Evolutionary conservation across 2,113 vertebrate species (phyloP).

Genomic region (Plectropomus leopardus): DNA sequence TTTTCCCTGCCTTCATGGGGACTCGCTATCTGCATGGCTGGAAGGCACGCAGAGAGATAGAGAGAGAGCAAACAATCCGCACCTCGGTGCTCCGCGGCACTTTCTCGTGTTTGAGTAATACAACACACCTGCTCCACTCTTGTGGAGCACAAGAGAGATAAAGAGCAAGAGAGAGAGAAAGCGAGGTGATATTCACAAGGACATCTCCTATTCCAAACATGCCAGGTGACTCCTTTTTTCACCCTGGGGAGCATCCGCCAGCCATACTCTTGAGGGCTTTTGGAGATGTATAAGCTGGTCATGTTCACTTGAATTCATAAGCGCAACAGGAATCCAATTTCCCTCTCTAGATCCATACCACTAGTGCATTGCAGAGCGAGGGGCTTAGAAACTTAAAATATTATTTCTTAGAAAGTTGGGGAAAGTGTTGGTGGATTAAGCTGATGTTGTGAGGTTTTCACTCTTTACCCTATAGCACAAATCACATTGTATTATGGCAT

Average conservation of each 20-base stretch:
- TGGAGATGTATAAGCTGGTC: slow-evolving; percentile 67
- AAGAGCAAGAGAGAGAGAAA: slow-evolving; percentile 14
- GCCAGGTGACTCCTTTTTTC: slow-evolving; percentile 37
- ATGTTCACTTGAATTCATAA: slow-evolving; percentile 71
- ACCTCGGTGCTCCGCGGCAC: slow-evolving; percentile 20
- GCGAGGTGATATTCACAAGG: slow-evolving; percentile 38
- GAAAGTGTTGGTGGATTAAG: slow-evolving; percentile 65
- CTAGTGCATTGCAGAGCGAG: slow-evolving; percentile 34
- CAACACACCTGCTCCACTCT: slow-evolving; percentile 61
- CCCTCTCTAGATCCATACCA: slow-evolving; percentile 59
- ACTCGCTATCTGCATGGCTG: slow-evolving; percentile 65
- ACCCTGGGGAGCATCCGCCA: slow-evolving; percentile 23
- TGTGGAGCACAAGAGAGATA: slow-evolving; percentile 48
- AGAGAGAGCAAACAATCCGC: slow-evolving; percentile 62
- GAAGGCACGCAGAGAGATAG: slow-evolving; percentile 45
- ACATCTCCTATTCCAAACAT: slow-evolving; percentile 51
- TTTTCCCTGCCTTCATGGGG: slow-evolving; percentile 52
- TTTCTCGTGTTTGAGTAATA: slow-evolving; percentile 58
- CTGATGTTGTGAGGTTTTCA: slow-evolving; percentile 33
- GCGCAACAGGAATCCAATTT: slow-evolving; percentile 68
- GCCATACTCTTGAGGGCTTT: slow-evolving; percentile 48
- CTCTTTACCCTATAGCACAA: slow-evolving; percentile 7
- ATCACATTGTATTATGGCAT: slow-evolving; percentile 20
- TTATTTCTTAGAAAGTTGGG: slow-evolving; percentile 63
- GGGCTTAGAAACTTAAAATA: slow-evolving; percentile 67